phyloP scores from a whole-genome alignment of 2,113 vertebrate genomes.

The Perognathus longimembris region DNA sequence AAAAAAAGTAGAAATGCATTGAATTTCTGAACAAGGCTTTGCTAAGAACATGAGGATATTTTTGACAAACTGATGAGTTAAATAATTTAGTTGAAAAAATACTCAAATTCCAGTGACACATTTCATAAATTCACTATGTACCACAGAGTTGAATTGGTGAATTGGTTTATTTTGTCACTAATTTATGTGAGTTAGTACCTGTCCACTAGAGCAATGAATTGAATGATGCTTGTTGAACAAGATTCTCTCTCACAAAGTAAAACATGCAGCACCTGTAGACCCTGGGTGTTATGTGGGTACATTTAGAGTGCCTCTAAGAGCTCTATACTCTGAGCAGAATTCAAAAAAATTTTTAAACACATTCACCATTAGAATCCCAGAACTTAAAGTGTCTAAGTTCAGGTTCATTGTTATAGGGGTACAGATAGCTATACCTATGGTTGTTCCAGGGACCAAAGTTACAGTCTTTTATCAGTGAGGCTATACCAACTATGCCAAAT shows the following conservation, averaged over 20 bases:
- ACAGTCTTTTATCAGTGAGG: not conserved
- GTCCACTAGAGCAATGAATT: not conserved
- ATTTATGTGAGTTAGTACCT: not conserved
- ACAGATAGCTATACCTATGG: not conserved
- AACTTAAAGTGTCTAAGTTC: not conserved
- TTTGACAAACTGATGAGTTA: not conserved
- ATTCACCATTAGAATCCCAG: not conserved
- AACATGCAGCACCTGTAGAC: not conserved
- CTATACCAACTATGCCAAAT: not conserved
- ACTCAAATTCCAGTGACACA: not conserved
- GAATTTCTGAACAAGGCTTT: slow-evolving; percentile 24
- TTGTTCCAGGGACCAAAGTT: not conserved
- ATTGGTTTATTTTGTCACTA: not conserved
- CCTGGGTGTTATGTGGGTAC: not conserved
- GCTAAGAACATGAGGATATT: not conserved
- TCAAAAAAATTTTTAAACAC: not conserved
- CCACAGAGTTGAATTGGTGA: not conserved
- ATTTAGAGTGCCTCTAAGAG: not conserved
- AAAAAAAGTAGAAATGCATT: not conserved
- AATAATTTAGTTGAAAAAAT: slow-evolving; percentile 32
- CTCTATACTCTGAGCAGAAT: not conserved
- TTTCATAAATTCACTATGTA: not conserved
- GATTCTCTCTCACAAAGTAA: not conserved
- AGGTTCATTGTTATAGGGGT: not conserved
- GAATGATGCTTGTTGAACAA: not conserved